Percentiles rank a stretch among this genome's conserved stretches.
Evolutionary conservation across 2,113 vertebrate species (phyloP).

Genomic region (Ameiurus melas): DNA sequence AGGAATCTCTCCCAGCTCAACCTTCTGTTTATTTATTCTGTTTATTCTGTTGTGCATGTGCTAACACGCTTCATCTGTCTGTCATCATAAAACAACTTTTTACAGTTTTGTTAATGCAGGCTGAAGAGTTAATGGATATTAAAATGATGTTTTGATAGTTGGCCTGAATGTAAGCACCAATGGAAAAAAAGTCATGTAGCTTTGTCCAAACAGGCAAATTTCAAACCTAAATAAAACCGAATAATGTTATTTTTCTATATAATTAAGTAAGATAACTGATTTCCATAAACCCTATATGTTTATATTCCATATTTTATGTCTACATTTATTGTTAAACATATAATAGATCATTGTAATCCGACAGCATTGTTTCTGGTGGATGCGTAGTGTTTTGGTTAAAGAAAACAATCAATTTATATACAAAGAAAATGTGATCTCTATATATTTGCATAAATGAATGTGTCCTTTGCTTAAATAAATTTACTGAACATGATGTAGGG

Average conservation of each 20-base stretch:
- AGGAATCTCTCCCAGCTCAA: constrained; percentile 40
- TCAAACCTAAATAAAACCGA: no score
- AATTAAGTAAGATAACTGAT: not conserved
- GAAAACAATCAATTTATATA: not conserved
- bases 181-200: no score
- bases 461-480: not conserved
- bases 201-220: no score
- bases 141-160: no score
- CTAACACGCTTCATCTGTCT: not conserved
- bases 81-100: no score
- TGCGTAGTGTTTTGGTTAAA: no score
- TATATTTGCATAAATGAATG: not conserved
- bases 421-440: not conserved
- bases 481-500: not conserved
- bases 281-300: not conserved
- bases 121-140: no score
- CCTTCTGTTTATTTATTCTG: not conserved
- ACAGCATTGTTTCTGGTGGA: no score
- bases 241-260: not conserved
- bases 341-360: no score
- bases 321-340: no score
- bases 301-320: not conserved
- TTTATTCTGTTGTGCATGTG: not conserved
- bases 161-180: no score
- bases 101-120: no score